These are phyloP conservation scores for Diadromus collaris DNA, from an alignment of 2,888 invertebrate species.

Conservation along the genomic window DNA sequence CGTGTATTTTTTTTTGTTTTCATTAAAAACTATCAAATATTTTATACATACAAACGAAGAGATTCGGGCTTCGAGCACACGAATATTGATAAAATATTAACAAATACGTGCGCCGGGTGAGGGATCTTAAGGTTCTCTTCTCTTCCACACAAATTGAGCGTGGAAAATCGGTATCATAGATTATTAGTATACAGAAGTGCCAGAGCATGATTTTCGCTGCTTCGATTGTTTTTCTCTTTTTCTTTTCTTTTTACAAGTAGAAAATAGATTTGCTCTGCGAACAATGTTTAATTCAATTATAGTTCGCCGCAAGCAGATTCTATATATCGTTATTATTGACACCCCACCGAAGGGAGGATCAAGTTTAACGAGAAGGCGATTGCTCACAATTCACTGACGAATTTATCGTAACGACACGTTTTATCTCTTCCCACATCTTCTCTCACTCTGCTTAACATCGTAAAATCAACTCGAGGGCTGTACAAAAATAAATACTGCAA, in stretches of 20 bases:
- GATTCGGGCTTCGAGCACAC: conserved; percentile 39
- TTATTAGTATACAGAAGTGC: conserved; percentile 5
- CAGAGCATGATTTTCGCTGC: conserved; percentile 7
- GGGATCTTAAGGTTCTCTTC: conserved; percentile 7
- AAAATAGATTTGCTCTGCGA: conserved; percentile 50
- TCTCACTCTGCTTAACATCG: conserved; percentile 32
- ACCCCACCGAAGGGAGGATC: conserved; percentile 8
- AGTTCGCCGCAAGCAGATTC: conserved; percentile 29
- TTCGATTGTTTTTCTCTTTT: conserved; percentile 2
- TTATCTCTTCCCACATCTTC: conserved; percentile 22
- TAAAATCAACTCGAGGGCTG: conserved; percentile 71
- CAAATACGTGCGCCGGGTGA: conserved; percentile 8
- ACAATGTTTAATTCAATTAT: conserved; percentile 25
- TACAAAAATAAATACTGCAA: conserved; percentile 79
- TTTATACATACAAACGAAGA: conserved; percentile 33
- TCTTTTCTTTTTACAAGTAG: conserved; percentile 29
- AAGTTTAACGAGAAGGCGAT: conserved; percentile 35
- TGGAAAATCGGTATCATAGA: background rate
- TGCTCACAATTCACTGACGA: conserved; percentile 39
- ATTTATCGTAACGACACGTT: conserved; percentile 4
- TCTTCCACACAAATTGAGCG: background rate
- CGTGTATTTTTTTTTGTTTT: background rate
- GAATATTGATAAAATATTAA: conserved; percentile 25
- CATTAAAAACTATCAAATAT: conserved; percentile 13
- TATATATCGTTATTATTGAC: conserved; percentile 19